Conservation (phyloP, 2,888 invertebrate genomes). For the Sinotaia quadrata region DNA sequence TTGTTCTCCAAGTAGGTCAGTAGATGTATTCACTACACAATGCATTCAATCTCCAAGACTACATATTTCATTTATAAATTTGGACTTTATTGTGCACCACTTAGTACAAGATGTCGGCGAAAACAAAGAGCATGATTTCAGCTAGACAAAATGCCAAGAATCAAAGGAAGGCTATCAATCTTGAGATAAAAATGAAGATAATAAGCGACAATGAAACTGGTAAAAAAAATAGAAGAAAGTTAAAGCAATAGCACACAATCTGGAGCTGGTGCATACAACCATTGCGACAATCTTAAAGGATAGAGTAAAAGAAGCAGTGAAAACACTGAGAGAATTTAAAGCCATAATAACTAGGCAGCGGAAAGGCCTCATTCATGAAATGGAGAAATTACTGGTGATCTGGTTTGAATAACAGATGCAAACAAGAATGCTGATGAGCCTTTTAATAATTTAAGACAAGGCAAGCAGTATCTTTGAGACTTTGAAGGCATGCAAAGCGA, state of each 20-base stretch:
- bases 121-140: background rate
- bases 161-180: background rate
- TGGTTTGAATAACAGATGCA: background rate
- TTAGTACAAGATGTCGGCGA: background rate
- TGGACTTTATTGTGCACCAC: background rate
- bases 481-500: no score
- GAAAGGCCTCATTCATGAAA: conserved; percentile 1
- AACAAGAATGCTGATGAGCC: no score
- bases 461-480: no score
- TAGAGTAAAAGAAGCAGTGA: no score
- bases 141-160: background rate
- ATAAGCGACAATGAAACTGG: conserved; percentile 3
- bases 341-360: conserved; percentile 4
- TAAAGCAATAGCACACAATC: background rate
- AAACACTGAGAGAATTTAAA: background rate
- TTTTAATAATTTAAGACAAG: no score
- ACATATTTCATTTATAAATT: no score
- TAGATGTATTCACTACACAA: no score
- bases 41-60: no score
- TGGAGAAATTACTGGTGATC: background rate
- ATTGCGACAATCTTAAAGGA: background rate
- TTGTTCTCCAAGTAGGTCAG: no score
- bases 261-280: background rate
- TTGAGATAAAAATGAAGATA: conserved; percentile 4
- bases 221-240: no score